Base-by-base conservation (phyloP, 2,888 invertebrate species). In the Spatulosminthurus flaviceps region DNA sequence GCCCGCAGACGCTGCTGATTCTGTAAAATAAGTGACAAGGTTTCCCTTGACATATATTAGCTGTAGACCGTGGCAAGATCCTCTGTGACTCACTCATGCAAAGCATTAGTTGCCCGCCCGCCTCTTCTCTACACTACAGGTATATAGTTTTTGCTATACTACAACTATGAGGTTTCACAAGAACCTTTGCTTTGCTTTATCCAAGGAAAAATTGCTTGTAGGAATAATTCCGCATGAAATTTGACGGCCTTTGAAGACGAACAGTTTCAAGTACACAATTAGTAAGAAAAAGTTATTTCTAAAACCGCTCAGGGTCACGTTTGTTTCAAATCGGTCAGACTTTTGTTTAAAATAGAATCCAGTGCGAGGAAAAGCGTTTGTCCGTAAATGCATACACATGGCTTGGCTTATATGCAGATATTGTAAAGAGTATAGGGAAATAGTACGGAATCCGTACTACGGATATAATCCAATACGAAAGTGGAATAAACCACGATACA, bases 61-160 rank as follows among this genome's bases (percentile, higher is more conserved):
- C 51, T 19, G n/a, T 51, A 51, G 51, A 51, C 51, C 51, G 51
- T 51, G 51, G 51, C 16, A n/a, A 2, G 51, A 51, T 51, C 16
- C 51, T 51, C 51, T 51, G 51, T 51, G 51, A 51, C 51, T 51
- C 51, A 51, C 51, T 51, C 51, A 51, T 51, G 51, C 51, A 51
- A 51, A 34, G 34, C 34, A 34, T 34, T 34, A 34, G 34, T 7
- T 34, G 34, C 34, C 34, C 34, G 34, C 34, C 34, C 4, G 34
- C 34, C 34, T 34, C 34, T 34, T 34, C 5, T 9, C 34, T 34
- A 34, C 34, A n/a, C n/a, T n/a, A n/a, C n/a, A n/a, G n/a, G 34
- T 34, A 34, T 34, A 34, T 34, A 34, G 34, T n/a, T n/a, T n/a
- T n/a, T n/a, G n/a, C n/a, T n/a, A n/a, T n/a, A n/a, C n/a, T n/a